Conservation (phyloP, 2,888 invertebrate genomes). For the Diarsia dahlii region DNA sequence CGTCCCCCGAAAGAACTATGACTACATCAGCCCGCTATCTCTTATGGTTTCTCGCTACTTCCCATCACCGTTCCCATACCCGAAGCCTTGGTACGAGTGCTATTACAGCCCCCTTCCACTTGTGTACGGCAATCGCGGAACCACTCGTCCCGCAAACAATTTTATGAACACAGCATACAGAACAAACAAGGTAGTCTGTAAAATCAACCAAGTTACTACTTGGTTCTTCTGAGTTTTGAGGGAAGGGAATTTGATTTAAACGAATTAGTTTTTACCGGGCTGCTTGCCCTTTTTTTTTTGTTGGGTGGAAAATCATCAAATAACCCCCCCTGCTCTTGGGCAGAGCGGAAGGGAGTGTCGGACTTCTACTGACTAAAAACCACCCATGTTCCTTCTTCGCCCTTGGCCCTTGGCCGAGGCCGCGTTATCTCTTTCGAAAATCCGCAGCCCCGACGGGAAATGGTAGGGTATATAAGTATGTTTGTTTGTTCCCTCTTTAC, state of each 20-base stretch:
- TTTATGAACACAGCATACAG: conserved; percentile 44
- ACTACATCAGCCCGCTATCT: neutral
- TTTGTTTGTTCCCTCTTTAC: no score
- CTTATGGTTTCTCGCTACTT: conserved; percentile 3
- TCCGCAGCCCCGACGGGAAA: no score
- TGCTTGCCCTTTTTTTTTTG: no score
- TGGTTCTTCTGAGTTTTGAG: neutral
- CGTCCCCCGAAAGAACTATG: neutral
- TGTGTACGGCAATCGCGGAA: conserved; percentile 21
- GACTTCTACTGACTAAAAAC: no score
- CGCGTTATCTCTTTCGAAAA: no score
- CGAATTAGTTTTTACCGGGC: neutral
- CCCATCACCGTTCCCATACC: neutral
- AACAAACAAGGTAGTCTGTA: conserved; percentile 25
- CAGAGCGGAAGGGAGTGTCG: no score
- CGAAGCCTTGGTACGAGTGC: conserved; percentile 28
- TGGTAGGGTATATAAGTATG: no score
- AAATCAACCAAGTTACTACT: conserved; percentile 25
- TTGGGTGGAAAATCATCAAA: no score
- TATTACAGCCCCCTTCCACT: conserved; percentile 32
- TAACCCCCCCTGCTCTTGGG: no score
- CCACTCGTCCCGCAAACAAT: conserved; percentile 43
- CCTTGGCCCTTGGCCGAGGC: no score
- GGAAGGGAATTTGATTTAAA: neutral
- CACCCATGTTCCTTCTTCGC: no score